phyloP scores from a whole-genome alignment of 1,140 invertebrate genomes.

The Archivesica marissinica region DNA sequence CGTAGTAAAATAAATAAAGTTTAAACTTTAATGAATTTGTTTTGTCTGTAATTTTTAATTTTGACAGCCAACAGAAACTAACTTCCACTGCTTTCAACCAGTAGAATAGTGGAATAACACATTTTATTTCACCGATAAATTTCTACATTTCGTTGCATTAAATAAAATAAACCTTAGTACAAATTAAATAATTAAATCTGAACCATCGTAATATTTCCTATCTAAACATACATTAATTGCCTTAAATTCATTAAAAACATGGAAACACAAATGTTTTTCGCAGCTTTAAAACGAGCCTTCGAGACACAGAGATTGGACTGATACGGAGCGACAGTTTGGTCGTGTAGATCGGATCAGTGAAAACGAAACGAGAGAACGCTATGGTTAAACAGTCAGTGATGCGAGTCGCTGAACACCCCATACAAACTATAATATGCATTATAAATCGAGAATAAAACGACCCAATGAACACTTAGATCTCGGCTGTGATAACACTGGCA shows the following conservation, averaged over 20 bases:
- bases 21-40: no score
- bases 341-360: constrained; percentile 2
- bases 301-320: neutral
- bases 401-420: neutral
- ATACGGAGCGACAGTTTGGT: constrained; percentile 10
- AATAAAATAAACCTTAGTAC: no score
- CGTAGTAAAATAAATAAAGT: no score
- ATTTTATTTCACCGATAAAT: no score
- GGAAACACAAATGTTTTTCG: neutral
- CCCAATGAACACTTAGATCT: neutral
- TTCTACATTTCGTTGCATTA: no score
- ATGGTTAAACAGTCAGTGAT: neutral
- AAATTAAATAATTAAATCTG: no score
- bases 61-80: no score
- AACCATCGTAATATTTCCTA: neutral
- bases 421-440: neutral
- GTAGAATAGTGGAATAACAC: no score
- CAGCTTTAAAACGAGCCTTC: neutral
- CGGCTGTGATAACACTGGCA: neutral
- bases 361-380: neutral
- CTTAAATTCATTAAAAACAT: neutral
- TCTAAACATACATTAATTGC: neutral
- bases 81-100: no score
- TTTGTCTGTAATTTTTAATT: no score
- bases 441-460: neutral